These are phyloP conservation scores for Glaucomys volans DNA, from an alignment of 2,113 vertebrate species.

Conservation along the genomic window DNA sequence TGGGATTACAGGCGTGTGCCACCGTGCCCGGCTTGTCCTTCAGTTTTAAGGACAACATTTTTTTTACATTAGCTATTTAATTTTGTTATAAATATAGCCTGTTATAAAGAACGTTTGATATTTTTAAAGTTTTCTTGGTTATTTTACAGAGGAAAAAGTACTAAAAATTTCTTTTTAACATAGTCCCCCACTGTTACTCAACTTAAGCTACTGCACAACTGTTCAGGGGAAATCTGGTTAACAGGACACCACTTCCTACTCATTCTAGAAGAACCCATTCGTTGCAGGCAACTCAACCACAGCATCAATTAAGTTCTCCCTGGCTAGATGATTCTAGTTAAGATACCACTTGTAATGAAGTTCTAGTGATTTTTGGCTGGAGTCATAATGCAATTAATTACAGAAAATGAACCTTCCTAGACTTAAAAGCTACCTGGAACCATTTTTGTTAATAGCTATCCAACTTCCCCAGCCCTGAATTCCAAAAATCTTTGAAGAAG, in stretches of 20 bases:
- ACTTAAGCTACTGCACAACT: conserved; percentile 91
- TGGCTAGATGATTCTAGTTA: conserved; percentile 92
- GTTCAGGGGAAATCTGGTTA: conserved; percentile 92
- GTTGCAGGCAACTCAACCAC: conserved; percentile 93
- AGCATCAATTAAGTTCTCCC: conserved; percentile 91
- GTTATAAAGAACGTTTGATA: no score
- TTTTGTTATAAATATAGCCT: no score
- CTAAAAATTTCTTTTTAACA: conserved; percentile 46
- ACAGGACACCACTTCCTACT: conserved; percentile 92
- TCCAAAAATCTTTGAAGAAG: conserved; percentile 1
- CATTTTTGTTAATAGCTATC: neutral
- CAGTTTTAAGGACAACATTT: no score
- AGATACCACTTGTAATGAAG: conserved; percentile 91
- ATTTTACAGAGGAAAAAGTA: conserved; percentile 31
- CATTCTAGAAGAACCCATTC: conserved; percentile 91
- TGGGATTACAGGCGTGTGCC: no score
- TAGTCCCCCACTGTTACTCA: neutral
- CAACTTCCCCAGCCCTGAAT: neutral
- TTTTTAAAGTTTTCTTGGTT: neutral
- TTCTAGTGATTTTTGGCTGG: conserved; percentile 94
- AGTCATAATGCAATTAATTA: conserved; percentile 92
- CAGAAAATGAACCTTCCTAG: conserved; percentile 94
- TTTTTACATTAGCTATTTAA: no score
- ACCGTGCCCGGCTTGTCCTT: no score
- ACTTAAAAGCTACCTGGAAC: conserved; percentile 92